Percentiles rank a stretch among this genome's conserved stretches.
phyloP scores from a whole-genome alignment of 2,888 invertebrate species.

The Lordiphosa fenestrarum region DNA sequence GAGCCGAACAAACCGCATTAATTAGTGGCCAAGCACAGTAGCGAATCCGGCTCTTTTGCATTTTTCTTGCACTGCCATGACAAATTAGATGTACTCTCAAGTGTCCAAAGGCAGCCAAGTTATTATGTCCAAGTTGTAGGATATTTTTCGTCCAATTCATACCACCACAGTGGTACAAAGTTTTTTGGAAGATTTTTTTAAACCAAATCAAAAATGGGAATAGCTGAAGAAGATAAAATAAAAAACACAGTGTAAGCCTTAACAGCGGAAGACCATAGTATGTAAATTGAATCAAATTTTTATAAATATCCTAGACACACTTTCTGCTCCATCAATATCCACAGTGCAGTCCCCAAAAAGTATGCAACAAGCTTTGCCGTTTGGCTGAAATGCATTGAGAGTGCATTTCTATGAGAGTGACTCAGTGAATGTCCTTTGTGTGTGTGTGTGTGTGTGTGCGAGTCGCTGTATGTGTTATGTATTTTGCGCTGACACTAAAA shows the following conservation, averaged over 20 bases:
- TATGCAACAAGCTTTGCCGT: slow-evolving; percentile 47
- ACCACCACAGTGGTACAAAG: no score
- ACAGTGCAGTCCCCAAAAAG: slow-evolving; percentile 13
- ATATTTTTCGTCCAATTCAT: slow-evolving; percentile 46
- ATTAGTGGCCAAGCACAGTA: slow-evolving; percentile 67
- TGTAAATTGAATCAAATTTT: no score
- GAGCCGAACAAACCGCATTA: slow-evolving; percentile 67
- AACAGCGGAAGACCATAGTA: no score
- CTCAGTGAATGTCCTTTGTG: neutral
- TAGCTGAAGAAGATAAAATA: no score
- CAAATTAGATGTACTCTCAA: slow-evolving; percentile 66
- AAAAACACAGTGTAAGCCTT: no score
- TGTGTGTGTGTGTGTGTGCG: slow-evolving; percentile 6
- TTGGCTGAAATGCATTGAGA: slow-evolving; percentile 67
- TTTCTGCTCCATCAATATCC: no score
- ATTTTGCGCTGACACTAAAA: slow-evolving; percentile 72
- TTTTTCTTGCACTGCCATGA: slow-evolving; percentile 56
- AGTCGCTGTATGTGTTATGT: slow-evolving; percentile 30
- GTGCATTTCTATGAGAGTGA: slow-evolving; percentile 40
- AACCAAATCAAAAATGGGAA: no score
- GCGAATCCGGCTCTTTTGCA: slow-evolving; percentile 16
- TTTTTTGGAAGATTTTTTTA: no score
- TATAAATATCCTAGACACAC: no score
- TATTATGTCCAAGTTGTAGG: slow-evolving; percentile 57
- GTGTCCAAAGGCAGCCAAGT: slow-evolving; percentile 53